phyloP scores from a whole-genome alignment of 1,140 invertebrate genomes.

The Hirudo medicinalis region DNA sequence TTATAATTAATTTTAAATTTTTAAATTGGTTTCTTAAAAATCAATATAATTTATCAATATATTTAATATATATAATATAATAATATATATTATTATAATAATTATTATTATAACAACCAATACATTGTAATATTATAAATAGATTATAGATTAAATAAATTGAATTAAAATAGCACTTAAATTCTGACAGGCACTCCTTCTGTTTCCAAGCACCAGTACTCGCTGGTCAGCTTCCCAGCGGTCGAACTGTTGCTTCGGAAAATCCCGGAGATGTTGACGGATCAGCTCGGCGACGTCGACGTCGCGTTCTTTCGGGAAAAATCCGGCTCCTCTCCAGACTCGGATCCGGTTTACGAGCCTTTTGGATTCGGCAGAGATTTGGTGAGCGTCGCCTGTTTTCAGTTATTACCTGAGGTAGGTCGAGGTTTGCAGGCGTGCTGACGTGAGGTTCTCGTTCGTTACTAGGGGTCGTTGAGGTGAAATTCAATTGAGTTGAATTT shows the following conservation, averaged over 20 bases:
- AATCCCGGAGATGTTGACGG: conserved; percentile 41
- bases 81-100: not conserved
- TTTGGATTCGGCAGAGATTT: not conserved
- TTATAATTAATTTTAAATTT: too few relatives aligned
- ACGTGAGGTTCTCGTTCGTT: not conserved
- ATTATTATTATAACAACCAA: conserved; percentile 3
- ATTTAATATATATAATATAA: too few relatives aligned
- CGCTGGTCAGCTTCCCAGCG: conserved; percentile 29
- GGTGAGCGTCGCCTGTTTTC: not conserved
- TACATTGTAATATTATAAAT: too few relatives aligned
- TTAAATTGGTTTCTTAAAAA: too few relatives aligned
- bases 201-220: conserved; percentile 27
- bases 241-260: conserved; percentile 45
- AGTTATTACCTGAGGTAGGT: not conserved
- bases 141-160: too few relatives aligned
- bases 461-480: not conserved
- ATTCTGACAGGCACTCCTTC: conserved; percentile 29
- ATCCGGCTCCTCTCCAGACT: not conserved
- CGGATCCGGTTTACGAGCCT: not conserved
- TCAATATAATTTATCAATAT: too few relatives aligned
- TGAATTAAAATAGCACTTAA: too few relatives aligned
- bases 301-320: conserved; percentile 20
- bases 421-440: not conserved
- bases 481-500: too few relatives aligned
- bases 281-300: not conserved